Conservation (phyloP, 2,888 invertebrate species). For the Cyclophora punctaria region DNA sequence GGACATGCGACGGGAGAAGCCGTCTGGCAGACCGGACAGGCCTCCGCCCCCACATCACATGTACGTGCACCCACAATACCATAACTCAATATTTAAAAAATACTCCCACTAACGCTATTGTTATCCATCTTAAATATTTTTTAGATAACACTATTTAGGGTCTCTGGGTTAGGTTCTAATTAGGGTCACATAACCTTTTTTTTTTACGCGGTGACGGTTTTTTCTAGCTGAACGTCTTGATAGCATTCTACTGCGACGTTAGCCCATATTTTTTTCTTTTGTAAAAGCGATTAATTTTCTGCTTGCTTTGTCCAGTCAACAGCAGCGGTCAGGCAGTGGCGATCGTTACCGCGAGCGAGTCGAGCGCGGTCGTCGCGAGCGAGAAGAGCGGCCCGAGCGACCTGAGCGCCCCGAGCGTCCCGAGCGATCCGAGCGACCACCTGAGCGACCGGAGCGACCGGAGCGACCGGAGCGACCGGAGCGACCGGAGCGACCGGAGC, state of each 20-base stretch:
- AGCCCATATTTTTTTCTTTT: too few species aligned
- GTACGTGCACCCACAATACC: neutral
- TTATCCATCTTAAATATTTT: too few species aligned
- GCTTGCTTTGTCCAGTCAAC: neutral
- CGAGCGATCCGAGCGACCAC: constrained; percentile 15
- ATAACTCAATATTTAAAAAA: too few species aligned
- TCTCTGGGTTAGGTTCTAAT: too few species aligned
- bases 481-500: constrained; percentile 7
- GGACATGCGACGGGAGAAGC: constrained; percentile 48
- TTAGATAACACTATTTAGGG: too few species aligned
- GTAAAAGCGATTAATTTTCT: too few species aligned
- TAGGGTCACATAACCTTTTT: too few species aligned
- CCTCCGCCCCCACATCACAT: constrained; percentile 14
- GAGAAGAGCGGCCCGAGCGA: neutral
- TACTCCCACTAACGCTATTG: too few species aligned
- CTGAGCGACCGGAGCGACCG: constrained; percentile 16
- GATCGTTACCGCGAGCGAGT: constrained; percentile 21
- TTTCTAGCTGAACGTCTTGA: too few species aligned
- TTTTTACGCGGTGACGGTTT: too few species aligned
- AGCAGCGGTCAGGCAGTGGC: constrained; percentile 23
- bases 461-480: constrained; percentile 12
- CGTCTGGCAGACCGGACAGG: constrained; percentile 37
- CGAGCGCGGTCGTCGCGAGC: neutral
- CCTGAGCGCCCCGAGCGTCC: constrained; percentile 1
- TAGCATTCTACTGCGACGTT: too few species aligned